Base-by-base conservation (phyloP, 2,888 invertebrate genomes). In the Temnothorax rugatulus region DNA sequence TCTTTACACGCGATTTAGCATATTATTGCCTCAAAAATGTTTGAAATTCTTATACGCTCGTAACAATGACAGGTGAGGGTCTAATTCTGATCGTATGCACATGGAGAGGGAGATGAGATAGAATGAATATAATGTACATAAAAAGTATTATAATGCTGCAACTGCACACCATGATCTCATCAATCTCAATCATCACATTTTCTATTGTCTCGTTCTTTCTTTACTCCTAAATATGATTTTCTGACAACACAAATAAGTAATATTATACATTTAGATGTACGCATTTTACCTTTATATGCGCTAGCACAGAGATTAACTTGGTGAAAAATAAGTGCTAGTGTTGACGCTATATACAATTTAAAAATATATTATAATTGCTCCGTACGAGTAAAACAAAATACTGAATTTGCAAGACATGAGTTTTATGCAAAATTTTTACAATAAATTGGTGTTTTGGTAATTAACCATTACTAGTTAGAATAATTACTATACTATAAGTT, bases 51-150 rank as follows among this genome's bases (percentile, higher is more conserved):
- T 68, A 59, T 44, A 54, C 21, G 11, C 44, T 57, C 34, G 18
- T 77, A 59, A 69, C 47, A 79, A 79, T 69, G 68, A 41, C 44
- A 57, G 57, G 11, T 57, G 44, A 52, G 8, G 34, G n/a, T 64
- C 25, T 64, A 64, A 64, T 50, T 18, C 44, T 68, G 7, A 68
- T 57, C 44, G 66, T 66, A 66, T 77, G 44, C 29, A 79, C 47
- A 59, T 34, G 44, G 21, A 68, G 4, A 34, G n/a, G 15, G 25
- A 64, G 66, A 38, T n/a, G 11, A 57, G 29, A 68, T 21, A 54
- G 15, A 79, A 79, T 44, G 69, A 79, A 79, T 59, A 76, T 34
- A 77, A 79, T 79, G 11, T 79, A 79, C 79, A 69, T 79, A 69
- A 69, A 69, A 79, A 5, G 29, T 69, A 79, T 79, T 68, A 44